Conservation (phyloP, 1,140 invertebrate species). For the Micrasema minimum region DNA sequence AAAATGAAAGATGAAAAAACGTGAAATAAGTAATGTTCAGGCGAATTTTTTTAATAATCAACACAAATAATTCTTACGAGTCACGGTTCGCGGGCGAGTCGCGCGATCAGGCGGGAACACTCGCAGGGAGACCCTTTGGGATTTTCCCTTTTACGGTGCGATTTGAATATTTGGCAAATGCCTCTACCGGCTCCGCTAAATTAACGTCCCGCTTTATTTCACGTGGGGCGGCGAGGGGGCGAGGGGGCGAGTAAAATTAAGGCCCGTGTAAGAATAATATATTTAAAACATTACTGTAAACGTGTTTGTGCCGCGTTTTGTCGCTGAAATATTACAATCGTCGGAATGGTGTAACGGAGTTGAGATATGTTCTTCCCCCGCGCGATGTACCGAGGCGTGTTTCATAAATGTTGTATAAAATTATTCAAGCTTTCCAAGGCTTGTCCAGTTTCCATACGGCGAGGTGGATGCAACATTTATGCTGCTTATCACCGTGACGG, state of each 20-base stretch:
- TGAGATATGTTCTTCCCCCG: slow-evolving; percentile 35
- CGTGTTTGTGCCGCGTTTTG: slow-evolving; percentile 43
- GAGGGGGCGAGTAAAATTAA: slow-evolving; percentile 36
- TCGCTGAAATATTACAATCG: slow-evolving; percentile 44
- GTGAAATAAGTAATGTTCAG: slow-evolving; percentile 51
- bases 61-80: slow-evolving; percentile 50
- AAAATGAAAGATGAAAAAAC: slow-evolving; percentile 49
- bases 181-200: slow-evolving; percentile 37
- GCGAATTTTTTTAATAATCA: slow-evolving; percentile 53
- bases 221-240: slow-evolving; percentile 1
- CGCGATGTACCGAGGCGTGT: slow-evolving; percentile 1
- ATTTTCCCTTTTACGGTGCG: slow-evolving; percentile 34
- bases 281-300: slow-evolving; percentile 43
- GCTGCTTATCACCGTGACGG: slow-evolving; percentile 11
- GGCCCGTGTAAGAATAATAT: slow-evolving; percentile 38
- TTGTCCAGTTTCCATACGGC: slow-evolving; percentile 16
- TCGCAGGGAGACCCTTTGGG: slow-evolving; percentile 20
- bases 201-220: slow-evolving; percentile 36
- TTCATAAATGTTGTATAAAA: slow-evolving; percentile 42
- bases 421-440: slow-evolving; percentile 41
- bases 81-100: slow-evolving; percentile 3
- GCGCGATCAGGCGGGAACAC: slow-evolving; percentile 37
- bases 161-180: slow-evolving; percentile 41
- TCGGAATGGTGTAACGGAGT: slow-evolving; percentile 34
- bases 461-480: slow-evolving; percentile 14